These are phyloP conservation scores for Polydrusus tereticollis DNA, from an alignment of 2,888 invertebrate species.

Conservation along the genomic window DNA sequence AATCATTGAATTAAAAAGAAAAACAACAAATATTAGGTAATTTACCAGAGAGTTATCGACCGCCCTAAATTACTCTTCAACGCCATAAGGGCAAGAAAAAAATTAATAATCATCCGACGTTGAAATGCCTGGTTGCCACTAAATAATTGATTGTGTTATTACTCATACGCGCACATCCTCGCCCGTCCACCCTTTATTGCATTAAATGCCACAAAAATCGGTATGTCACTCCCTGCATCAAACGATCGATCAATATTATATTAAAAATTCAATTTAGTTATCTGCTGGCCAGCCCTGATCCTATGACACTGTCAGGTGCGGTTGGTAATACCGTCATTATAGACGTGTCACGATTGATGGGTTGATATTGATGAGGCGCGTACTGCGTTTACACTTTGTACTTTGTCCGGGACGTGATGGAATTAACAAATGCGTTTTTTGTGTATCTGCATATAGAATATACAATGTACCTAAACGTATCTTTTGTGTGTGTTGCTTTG, in stretches of 20 bases:
- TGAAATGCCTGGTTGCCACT: slow-evolving; percentile 1
- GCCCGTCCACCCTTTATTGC: slow-evolving; percentile 32
- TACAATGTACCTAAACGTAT: no score
- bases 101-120: background rate
- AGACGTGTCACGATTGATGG: slow-evolving; percentile 66
- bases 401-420: slow-evolving; percentile 38
- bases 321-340: slow-evolving; percentile 65
- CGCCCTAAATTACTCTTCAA: background rate
- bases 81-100: background rate
- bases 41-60: no score
- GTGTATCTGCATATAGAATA: background rate
- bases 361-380: slow-evolving; percentile 63
- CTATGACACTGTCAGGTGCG: slow-evolving; percentile 65
- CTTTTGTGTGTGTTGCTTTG: no score
- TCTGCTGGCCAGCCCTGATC: slow-evolving; percentile 56
- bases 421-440: slow-evolving; percentile 27
- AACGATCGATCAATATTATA: slow-evolving; percentile 58
- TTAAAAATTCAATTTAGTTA: slow-evolving; percentile 64
- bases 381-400: slow-evolving; percentile 45
- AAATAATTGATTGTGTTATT: slow-evolving; percentile 36
- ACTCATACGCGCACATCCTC: slow-evolving; percentile 11
- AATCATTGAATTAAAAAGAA: no score
- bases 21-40: no score
- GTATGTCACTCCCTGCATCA: slow-evolving; percentile 25
- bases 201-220: slow-evolving; percentile 36